Percentiles rank a stretch among this genome's conserved stretches.
These are phyloP conservation scores for Podiceps cristatus DNA, from an alignment of 2,113 vertebrate species.

Conservation along the genomic window DNA sequence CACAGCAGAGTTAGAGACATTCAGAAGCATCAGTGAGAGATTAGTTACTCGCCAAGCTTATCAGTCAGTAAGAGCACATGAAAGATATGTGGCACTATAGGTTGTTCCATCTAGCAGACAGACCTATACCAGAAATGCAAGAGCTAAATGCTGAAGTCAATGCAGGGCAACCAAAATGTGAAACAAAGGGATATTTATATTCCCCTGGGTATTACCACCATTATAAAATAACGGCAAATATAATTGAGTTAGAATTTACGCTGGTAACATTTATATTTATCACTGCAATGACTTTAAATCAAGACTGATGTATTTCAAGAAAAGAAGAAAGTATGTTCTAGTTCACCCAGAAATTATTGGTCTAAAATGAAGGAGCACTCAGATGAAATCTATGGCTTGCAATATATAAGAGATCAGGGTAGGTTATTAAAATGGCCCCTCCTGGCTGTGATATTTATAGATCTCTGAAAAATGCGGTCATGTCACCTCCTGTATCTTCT, in stretches of 20 bases:
- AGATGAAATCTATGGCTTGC: not conserved
- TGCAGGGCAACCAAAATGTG: not conserved
- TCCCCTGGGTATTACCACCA: not conserved
- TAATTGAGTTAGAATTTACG: not conserved
- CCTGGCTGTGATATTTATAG: conserved; percentile 19
- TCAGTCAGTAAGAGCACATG: not conserved
- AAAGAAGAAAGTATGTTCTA: not conserved
- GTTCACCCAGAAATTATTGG: conserved; percentile 7
- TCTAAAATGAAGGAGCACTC: not conserved
- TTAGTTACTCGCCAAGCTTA: not conserved
- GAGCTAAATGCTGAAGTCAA: not conserved
- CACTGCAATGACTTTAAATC: not conserved
- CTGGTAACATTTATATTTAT: not conserved
- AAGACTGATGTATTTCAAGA: not conserved
- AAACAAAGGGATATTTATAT: not conserved
- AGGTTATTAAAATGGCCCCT: conserved; percentile 32
- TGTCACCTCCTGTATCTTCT: not conserved
- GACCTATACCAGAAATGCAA: not conserved
- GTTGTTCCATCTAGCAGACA: not conserved
- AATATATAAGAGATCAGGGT: not conserved
- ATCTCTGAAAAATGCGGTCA: not conserved
- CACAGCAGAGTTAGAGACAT: not conserved
- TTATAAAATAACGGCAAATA: not conserved
- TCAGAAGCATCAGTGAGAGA: not conserved
- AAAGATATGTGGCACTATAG: not conserved